Conservation (phyloP, 2,113 vertebrate species). For the Anhinga rufa region DNA sequence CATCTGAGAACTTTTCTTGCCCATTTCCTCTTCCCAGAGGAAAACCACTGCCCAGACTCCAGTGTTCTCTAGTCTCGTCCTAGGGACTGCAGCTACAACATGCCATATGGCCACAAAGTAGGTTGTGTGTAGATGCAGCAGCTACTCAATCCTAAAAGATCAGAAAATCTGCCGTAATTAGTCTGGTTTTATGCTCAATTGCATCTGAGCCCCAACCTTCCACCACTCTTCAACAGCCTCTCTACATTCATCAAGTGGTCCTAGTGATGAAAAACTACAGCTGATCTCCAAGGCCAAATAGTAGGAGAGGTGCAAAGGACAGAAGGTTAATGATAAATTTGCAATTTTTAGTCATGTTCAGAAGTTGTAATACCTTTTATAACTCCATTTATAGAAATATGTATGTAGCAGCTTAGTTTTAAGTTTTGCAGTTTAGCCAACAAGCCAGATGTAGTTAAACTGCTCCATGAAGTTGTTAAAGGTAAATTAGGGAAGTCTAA, state of each 20-base stretch:
- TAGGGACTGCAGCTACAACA: neutral
- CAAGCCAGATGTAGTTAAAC: neutral
- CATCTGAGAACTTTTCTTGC: neutral
- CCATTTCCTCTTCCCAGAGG: neutral
- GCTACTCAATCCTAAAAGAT: neutral
- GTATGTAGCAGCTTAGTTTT: neutral
- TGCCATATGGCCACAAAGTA: neutral
- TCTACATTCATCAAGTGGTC: neutral
- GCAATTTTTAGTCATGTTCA: neutral
- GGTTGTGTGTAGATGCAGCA: neutral
- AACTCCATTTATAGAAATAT: accelerated
- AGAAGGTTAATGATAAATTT: neutral
- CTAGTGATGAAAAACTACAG: neutral
- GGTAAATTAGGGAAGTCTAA: neutral
- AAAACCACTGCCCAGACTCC: neutral
- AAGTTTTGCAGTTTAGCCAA: neutral
- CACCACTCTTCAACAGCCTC: neutral
- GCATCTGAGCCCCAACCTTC: neutral
- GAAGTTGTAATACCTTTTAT: neutral
- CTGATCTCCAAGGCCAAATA: accelerated
- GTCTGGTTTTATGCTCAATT: neutral
- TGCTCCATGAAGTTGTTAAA: neutral
- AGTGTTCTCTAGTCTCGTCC: neutral
- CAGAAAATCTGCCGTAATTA: neutral
- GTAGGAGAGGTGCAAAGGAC: neutral